Percentiles rank a stretch among this genome's conserved stretches.
Evolutionary conservation across 1,140 invertebrate genomes (phyloP).

Genomic region (Pseudachorutes palmiensis): DNA sequence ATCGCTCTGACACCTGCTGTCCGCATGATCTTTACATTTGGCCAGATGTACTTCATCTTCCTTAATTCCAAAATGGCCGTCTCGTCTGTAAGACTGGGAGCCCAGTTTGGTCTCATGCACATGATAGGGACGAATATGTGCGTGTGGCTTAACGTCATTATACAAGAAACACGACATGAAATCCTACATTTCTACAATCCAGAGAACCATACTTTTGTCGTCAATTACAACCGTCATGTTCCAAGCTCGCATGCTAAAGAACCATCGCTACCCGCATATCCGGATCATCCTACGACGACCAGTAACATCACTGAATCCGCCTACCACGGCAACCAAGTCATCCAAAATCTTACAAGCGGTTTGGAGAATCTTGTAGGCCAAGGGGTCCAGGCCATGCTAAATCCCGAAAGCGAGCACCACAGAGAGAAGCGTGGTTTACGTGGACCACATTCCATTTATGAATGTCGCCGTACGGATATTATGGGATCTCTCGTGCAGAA

Average conservation of each 20-base stretch:
- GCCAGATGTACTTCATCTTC: constrained; percentile 60
- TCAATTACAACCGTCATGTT: constrained; percentile 5
- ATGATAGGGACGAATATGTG: constrained; percentile 73
- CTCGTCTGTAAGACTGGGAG: constrained; percentile 45
- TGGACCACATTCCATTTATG: constrained; percentile 77
- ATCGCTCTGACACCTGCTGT: constrained; percentile 51
- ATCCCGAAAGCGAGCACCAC: not conserved
- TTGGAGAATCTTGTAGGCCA: not conserved
- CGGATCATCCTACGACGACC: not conserved
- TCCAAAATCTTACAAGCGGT: not conserved
- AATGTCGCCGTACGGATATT: constrained; percentile 57
- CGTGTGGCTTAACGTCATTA: constrained; percentile 71
- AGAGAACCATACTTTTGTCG: constrained; percentile 29
- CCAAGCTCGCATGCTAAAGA: not conserved
- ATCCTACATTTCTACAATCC: constrained; percentile 46
- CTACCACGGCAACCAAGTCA: not conserved
- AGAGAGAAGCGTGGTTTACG: constrained; percentile 48
- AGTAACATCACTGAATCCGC: not conserved
- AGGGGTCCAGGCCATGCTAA: not conserved
- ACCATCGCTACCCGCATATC: too few species aligned
- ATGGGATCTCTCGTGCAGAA: constrained; percentile 50
- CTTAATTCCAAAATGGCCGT: constrained; percentile 51
- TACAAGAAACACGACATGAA: constrained; percentile 70
- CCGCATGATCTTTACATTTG: constrained; percentile 53
- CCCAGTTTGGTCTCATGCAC: constrained; percentile 71